Evolutionary conservation across 2,888 invertebrate genomes (phyloP).

Genomic region (Dendrolimus houi): DNA sequence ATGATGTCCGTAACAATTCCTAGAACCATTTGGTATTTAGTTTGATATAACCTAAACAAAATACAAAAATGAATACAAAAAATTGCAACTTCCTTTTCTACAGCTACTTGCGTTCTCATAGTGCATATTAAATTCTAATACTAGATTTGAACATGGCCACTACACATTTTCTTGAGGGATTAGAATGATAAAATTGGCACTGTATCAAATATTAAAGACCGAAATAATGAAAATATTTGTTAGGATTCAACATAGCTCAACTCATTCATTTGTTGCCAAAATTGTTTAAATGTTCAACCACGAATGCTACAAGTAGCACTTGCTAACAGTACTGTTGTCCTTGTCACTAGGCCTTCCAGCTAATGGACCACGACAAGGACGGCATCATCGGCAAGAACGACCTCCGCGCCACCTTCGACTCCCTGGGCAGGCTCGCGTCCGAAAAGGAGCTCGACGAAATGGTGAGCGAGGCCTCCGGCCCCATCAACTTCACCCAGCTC

Average conservation of each 20-base stretch:
- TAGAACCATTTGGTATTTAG: background rate
- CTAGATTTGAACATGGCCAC: no score
- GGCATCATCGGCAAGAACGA: slow-evolving; percentile 93
- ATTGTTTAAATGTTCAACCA: background rate
- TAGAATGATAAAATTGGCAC: no score
- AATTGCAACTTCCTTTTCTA: no score
- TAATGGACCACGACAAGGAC: slow-evolving; percentile 97
- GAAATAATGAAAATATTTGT: no score
- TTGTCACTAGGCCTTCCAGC: slow-evolving; percentile 87
- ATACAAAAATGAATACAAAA: no score
- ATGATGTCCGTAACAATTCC: background rate
- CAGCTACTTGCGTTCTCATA: no score
- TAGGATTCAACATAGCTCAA: no score
- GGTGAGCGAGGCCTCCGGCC: slow-evolving; percentile 91
- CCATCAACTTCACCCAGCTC: slow-evolving; percentile 96
- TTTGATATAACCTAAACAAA: background rate
- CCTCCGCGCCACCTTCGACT: slow-evolving; percentile 93
- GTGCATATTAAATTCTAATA: no score
- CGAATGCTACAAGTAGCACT: background rate
- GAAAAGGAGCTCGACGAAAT: slow-evolving; percentile 95
- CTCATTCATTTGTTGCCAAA: no score
- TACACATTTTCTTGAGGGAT: no score
- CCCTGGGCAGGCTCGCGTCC: slow-evolving; percentile 90
- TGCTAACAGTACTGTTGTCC: slow-evolving; percentile 4
- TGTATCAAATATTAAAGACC: no score